Evolutionary conservation across 2,797 vertebrate species (phyloP), one percentile per base, ranked within the genome.

Genomic region (Nyctalus aviator): DNA sequence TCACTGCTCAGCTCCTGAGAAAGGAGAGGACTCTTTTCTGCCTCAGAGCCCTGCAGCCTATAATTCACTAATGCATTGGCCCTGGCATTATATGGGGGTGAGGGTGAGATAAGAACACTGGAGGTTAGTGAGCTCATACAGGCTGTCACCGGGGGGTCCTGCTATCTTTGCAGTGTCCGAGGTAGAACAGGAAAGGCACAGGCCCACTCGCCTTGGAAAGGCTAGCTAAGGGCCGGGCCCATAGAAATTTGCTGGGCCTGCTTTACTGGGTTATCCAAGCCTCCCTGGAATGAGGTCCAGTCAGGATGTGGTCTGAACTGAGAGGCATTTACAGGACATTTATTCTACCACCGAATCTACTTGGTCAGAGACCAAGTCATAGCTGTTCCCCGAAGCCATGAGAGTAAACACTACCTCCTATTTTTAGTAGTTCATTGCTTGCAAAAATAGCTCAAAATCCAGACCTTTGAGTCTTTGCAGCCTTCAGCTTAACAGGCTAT

Each of bases 371-470:
- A 95, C 95, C 95, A 95, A 97, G 96, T 94, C 89, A 77, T 91
- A 94, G 93, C 94, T 86, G 68, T 89, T 97, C 88, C 94, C 90
- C 21, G 9, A 93, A 96, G 96, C 94, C 59, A 69, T 44, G 83
- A 88, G 83, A 96, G 95, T 97, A 96, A 97, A 97, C 91, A 97
- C 79, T 53, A 86, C 79, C 62, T 95, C 95, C 95, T 97, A 97
- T 97, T 97, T 97, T 97, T 97, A 97, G 96, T 85, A 55, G 75
- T 44, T 92, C 72, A 68, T 88, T 73, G 92, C 95, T 95, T 91
- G 95, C 93, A 97, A 95, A 97, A 97, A 97, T 96, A 97, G 94
- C 93, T 94, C 0, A 3, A 97, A 97, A 97, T 88, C 79, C 93
- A 96, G 95, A 93, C 94, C 83, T 96, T 93, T 86, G 92, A 90